phyloP scores from a whole-genome alignment of 2,797 vertebrate genomes.

The Melanogrammus aeglefinus region DNA sequence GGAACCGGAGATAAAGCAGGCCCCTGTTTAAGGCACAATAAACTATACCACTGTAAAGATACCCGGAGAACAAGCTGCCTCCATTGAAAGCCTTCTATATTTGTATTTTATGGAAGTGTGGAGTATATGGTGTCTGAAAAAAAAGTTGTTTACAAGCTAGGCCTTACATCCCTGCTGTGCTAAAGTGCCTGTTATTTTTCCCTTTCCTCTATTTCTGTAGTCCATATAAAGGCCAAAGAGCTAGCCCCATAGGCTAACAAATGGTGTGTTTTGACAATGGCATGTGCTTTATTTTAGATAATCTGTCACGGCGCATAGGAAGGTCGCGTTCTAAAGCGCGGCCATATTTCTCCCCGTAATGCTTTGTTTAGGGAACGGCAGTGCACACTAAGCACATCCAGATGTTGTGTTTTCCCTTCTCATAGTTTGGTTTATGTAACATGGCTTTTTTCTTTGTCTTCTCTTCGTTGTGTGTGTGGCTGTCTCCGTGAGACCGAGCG shows the following conservation, averaged over 20 bases:
- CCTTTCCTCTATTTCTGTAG: conserved; percentile 9
- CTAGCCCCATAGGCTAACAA: neutral
- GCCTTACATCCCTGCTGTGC: neutral
- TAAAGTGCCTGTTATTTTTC: conserved; percentile 11
- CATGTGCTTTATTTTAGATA: conserved; percentile 60
- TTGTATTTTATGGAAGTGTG: conserved; percentile 34
- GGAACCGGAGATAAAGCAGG: conserved; percentile 58
- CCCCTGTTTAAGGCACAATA: conserved; percentile 53
- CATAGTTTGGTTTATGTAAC: conserved; percentile 34
- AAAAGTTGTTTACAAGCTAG: neutral
- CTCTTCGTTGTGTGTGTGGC: neutral
- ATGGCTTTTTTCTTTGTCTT: conserved; percentile 15
- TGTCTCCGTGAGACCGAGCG: neutral
- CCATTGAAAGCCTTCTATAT: conserved; percentile 18
- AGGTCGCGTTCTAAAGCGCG: conserved; percentile 48
- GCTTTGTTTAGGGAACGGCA: conserved; percentile 58
- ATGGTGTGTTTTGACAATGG: conserved; percentile 24
- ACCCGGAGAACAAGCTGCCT: conserved; percentile 18
- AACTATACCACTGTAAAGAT: conserved; percentile 32
- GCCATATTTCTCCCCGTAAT: conserved; percentile 58
- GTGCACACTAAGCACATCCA: conserved; percentile 66
- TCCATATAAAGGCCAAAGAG: neutral
- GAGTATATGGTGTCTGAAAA: conserved; percentile 11
- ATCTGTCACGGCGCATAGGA: conserved; percentile 48
- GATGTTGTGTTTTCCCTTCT: conserved; percentile 48